These are phyloP conservation scores for Leucoma salicis DNA, from an alignment of 2,888 invertebrate species.

Conservation along the genomic window DNA sequence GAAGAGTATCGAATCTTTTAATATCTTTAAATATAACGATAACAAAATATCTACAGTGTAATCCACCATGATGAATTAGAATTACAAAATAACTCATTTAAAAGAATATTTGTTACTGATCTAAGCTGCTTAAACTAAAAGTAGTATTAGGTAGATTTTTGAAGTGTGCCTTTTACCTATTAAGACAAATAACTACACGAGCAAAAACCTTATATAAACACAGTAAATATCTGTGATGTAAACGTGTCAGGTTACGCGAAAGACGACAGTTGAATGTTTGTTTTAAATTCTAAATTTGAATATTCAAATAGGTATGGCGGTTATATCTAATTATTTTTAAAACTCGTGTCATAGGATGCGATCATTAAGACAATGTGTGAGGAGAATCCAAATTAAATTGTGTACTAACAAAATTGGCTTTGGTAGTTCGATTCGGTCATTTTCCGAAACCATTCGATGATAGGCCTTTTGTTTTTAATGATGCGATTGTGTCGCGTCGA, in stretches of 20 bases:
- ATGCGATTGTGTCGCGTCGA: conserved; percentile 19
- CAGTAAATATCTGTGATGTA: no score
- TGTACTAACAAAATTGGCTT: conserved; percentile 29
- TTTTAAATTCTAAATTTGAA: conserved; percentile 39
- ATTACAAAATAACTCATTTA: conserved; percentile 13
- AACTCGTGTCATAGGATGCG: conserved; percentile 65
- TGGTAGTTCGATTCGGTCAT: conserved; percentile 26
- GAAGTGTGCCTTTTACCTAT: conserved; percentile 76
- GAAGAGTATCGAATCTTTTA: conserved; percentile 30
- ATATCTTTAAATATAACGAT: conserved; percentile 26
- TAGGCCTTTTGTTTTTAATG: conserved; percentile 28
- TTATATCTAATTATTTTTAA: conserved; percentile 47
- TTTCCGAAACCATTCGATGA: conserved; percentile 30
- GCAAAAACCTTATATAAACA: conserved; percentile 51
- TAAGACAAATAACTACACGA: conserved; percentile 63
- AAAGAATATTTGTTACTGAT: background rate
- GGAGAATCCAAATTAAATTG: conserved; percentile 53
- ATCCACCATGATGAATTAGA: conserved; percentile 17
- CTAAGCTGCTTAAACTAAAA: no score
- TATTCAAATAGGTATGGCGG: conserved; percentile 21
- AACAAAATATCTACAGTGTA: conserved; percentile 12
- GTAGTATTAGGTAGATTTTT: no score
- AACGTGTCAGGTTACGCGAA: conserved; percentile 33
- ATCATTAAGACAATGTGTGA: conserved; percentile 56
- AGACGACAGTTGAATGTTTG: conserved; percentile 26